Evolutionary conservation across 2,888 invertebrate species (phyloP), one percentile per base, ranked within the genome.

Genomic region (Nemotelus nigrinus): DNA sequence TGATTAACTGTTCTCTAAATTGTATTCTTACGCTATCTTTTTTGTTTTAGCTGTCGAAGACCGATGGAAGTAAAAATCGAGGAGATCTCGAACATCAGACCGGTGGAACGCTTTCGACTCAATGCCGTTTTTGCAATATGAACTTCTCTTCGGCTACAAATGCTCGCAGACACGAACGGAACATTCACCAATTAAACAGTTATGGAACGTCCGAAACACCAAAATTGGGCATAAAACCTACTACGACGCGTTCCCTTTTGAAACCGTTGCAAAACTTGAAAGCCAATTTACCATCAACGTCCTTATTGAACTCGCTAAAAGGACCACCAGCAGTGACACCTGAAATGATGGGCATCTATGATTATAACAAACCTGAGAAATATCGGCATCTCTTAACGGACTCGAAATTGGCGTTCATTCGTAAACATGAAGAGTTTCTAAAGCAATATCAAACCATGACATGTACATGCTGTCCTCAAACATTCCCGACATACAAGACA

Each of bases 81-180:
- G 3, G 65, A 55, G 3, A 44, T n/a, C 55, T 57, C 43, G 68
- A 25, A 25, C 48, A 10, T 39, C 50, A 39, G 60, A 25, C 25
- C 25, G 25, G 25, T 25, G 25, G 25, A 25, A 25, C 25, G 25
- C 25, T 25, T 25, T 25, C 76, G 10, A 58, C 76, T 25, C 53
- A 47, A 10, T 87, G 87, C 75, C 85, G 86, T 44, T 85, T 87
- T 5, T 87, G 87, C 78, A 86, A 87, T 79, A 81, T 87, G 58
- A 85, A 86, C 78, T 87, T 87, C 78, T 87, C 87, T 10, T 87
- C 87, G 55, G 84, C 87, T 2, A 87, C 87, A 72, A 87, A 87
- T 82, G 87, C 87, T 7, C 84, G 87, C 43, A 86, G 87, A 0
- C 87, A 87, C 70, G 87, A 87, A 77, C 85, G 87, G 50, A 87